Base-by-base conservation (phyloP, 2,113 vertebrate species). In the Gambusia affinis region DNA sequence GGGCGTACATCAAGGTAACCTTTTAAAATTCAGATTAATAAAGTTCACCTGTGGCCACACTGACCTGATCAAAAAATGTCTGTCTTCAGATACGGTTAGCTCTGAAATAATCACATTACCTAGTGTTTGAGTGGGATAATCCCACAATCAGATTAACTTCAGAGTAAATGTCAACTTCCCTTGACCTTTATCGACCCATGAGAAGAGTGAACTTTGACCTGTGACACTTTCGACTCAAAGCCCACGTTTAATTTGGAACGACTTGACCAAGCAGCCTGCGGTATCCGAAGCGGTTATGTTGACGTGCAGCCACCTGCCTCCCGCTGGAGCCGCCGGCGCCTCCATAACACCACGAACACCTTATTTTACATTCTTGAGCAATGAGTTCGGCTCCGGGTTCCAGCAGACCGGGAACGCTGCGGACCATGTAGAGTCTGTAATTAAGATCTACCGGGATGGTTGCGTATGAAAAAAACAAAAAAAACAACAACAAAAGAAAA, bases 301-400 rank as follows among this genome's bases (percentile, higher is more conserved):
- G 60, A 79, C 75, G 84, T 85, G 87, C 85, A 80, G 87, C 84
- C 81, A 91, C 91, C 67, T 84, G 79, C 81, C 80, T 87, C 77
- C 72, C 85, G 83, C 77, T 79, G 75, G 85, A 78, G 87, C 84
- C 86, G 85, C 85, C 79, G 72, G 76, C 63, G 72, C 82, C 84
- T 64, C 83, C 83, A 87, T 67, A 80, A 89, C 73, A 87, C 80
- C 72, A 83, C 76, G 82, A 86, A 75, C 75, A 72, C 67, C 22
- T 79, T 93, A 91, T 90, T 90, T 92, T 93, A 94, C 87, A 93
- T 88, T 80, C 87, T 84, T 79, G 85, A 88, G 80, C 78, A 65
- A 87, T 85, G 74, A 77, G 65, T 83, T 82, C 10, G 47, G 83
- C 82, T 88, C 80, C 82, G 79, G 74, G 71, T 71, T 77, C 79